Conservation (phyloP, 2,113 vertebrate genomes). For the Heterotis niloticus region DNA sequence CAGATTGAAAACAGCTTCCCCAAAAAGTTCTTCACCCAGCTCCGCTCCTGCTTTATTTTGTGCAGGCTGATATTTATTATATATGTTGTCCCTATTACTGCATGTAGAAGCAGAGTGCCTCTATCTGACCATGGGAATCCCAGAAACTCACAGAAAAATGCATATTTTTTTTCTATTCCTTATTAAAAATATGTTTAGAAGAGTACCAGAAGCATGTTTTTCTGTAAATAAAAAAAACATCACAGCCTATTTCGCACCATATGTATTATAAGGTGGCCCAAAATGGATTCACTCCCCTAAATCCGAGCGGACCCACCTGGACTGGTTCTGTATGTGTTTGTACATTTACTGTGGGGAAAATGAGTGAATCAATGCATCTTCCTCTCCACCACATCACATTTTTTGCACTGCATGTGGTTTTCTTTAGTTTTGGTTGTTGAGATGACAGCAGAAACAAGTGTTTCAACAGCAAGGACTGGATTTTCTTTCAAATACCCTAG, state of each 20-base stretch:
- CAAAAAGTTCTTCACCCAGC: too few species aligned
- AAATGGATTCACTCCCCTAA: not conserved
- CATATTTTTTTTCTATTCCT: constrained; percentile 37
- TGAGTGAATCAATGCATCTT: not conserved
- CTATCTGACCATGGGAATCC: not conserved
- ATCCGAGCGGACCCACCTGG: not conserved
- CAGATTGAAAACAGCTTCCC: too few species aligned
- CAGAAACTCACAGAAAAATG: constrained; percentile 30
- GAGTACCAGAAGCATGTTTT: constrained; percentile 6
- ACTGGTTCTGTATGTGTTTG: not conserved
- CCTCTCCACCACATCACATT: too few species aligned
- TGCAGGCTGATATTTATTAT: too few species aligned
- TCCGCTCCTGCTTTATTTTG: too few species aligned
- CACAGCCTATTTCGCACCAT: not conserved
- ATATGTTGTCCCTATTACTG: not conserved
- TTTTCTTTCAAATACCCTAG: too few species aligned
- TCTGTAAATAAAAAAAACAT: not conserved
- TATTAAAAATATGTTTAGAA: constrained; percentile 20
- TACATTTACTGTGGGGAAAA: not conserved
- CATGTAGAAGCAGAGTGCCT: not conserved
- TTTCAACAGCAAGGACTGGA: too few species aligned
- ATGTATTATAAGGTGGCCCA: not conserved
- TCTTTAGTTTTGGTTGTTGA: too few species aligned
- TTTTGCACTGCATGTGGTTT: too few species aligned
- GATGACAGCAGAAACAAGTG: too few species aligned